Evolutionary conservation across 2,113 vertebrate species (phyloP).

Genomic region (Boulengeromyrus knoepffleri): DNA sequence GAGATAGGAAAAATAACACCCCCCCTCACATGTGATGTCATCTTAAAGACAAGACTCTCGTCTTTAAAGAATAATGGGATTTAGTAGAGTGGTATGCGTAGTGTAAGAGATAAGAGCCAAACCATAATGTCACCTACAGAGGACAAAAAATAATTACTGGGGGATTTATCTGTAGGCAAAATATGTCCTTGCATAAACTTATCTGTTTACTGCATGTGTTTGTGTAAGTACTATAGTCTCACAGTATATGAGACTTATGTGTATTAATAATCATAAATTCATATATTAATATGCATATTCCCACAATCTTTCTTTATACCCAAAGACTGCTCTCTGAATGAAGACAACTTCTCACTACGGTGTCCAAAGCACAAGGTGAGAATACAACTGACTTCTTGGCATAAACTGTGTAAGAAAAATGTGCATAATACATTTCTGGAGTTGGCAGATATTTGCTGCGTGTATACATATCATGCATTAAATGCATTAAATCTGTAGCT

Average conservation of each 20-base stretch:
- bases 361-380: slow-evolving; percentile 99
- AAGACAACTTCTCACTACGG: slow-evolving; percentile 96
- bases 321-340: slow-evolving; percentile 91
- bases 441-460: not conserved
- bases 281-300: not conserved
- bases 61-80: not conserved
- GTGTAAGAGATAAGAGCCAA: not conserved
- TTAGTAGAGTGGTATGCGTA: not conserved
- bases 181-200: not conserved
- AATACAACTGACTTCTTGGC: slow-evolving; percentile 29
- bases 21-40: not conserved
- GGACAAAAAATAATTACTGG: not conserved
- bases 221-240: not conserved
- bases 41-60: not conserved
- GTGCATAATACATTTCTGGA: not conserved
- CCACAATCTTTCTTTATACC: slow-evolving; percentile 30
- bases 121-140: not conserved
- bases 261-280: not conserved
- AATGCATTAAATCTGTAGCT: not conserved
- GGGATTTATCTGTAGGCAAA: not conserved
- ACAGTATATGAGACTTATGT: not conserved
- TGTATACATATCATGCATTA: not conserved
- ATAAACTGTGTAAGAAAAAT: not conserved
- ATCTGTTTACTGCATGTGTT: not conserved
- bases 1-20: not conserved